phyloP scores from a whole-genome alignment of 1,140 invertebrate species.

The Heliconius congener region DNA sequence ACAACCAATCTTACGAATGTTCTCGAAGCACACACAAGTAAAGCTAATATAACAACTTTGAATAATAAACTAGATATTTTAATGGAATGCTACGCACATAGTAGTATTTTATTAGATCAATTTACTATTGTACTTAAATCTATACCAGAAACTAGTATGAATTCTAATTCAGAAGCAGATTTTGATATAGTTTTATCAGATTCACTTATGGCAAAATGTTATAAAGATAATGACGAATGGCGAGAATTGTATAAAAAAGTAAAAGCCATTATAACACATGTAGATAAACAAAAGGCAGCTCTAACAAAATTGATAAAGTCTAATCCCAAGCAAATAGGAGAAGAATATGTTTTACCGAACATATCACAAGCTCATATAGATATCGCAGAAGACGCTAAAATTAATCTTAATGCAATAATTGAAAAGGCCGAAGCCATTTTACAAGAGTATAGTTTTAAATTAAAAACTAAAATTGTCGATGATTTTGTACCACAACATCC shows the following conservation, averaged over 20 bases:
- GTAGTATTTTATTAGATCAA: slow-evolving; percentile 82
- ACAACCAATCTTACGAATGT: slow-evolving; percentile 68
- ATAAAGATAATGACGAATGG: slow-evolving; percentile 81
- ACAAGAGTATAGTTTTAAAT: slow-evolving; percentile 62
- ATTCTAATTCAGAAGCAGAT: slow-evolving; percentile 51
- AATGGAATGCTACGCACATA: slow-evolving; percentile 76
- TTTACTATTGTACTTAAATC: slow-evolving; percentile 83
- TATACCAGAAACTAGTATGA: slow-evolving; percentile 79
- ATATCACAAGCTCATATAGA: slow-evolving; percentile 69
- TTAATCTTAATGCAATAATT: slow-evolving; percentile 60
- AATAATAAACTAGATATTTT: slow-evolving; percentile 61
- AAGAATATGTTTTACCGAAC: slow-evolving; percentile 41
- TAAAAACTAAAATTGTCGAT: slow-evolving; percentile 45
- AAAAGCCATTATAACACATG: slow-evolving; percentile 63
- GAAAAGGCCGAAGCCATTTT: slow-evolving; percentile 57
- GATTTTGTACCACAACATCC: slow-evolving; percentile 60
- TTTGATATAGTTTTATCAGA: slow-evolving; percentile 67
- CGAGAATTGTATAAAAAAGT: slow-evolving; percentile 69
- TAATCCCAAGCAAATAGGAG: slow-evolving; percentile 55
- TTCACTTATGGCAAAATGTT: slow-evolving; percentile 77
- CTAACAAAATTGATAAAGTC: slow-evolving; percentile 65
- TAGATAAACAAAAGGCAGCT: slow-evolving; percentile 71
- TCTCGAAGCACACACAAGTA: slow-evolving; percentile 63
- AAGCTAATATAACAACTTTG: slow-evolving; percentile 55
- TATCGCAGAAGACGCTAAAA: slow-evolving; percentile 58